phyloP scores from a whole-genome alignment of 1,140 invertebrate species.

The Listronotus bonariensis region DNA sequence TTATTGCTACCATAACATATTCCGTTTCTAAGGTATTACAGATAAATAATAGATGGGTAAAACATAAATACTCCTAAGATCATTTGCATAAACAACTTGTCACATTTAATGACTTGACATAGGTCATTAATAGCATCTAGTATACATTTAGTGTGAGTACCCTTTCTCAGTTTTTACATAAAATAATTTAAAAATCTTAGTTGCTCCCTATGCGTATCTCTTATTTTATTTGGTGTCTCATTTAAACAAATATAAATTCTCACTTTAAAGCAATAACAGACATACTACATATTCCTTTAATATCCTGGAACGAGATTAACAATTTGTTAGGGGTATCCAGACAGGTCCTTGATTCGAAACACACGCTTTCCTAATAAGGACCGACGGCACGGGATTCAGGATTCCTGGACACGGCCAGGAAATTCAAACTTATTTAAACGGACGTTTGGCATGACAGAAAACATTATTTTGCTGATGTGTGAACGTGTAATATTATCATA shows the following conservation, averaged over 20 bases:
- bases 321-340: conserved; percentile 41
- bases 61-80: no score
- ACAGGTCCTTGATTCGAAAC: conserved; percentile 41
- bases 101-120: no score
- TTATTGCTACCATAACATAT: no score
- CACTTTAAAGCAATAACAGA: conserved; percentile 8
- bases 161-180: no score
- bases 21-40: no score
- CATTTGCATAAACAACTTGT: no score
- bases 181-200: no score
- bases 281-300: conserved; percentile 40
- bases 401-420: conserved; percentile 34
- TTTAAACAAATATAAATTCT: neutral
- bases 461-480: conserved; percentile 33
- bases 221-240: no score
- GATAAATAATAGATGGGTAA: no score
- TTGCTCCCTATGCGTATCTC: no score
- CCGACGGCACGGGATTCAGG: conserved; percentile 25
- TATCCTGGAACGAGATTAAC: conserved; percentile 45
- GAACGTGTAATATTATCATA: conserved; percentile 18
- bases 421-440: conserved; percentile 35
- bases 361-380: conserved; percentile 41
- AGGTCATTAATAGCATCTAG: no score
- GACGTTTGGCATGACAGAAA: conserved; percentile 27
- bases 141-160: no score